Evolutionary conservation across 2,797 vertebrate genomes (phyloP), one percentile per base, ranked within the genome.

Genomic region (Tarsius wallacei): DNA sequence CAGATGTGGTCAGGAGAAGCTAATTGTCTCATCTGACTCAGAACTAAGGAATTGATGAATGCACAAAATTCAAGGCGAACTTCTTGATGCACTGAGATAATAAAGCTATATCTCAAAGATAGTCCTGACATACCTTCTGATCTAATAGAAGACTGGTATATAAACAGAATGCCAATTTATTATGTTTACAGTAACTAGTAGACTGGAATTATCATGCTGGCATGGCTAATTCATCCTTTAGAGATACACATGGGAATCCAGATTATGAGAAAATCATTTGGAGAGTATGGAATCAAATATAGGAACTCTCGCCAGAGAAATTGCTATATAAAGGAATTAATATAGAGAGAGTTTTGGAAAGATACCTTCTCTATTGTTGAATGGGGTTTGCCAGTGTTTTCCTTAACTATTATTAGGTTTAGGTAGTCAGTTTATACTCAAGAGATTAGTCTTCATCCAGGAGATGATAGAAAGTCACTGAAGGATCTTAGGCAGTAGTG

Each of bases 321-420:
- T 19, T 95, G 36, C 55, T 91, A 14, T 71, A n/a, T 90, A 78
- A 86, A 84, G 33, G 78, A 64, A 76, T 33, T 80, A 85, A 63
- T 88, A 74, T 5, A 31, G 26, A 70, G 42, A 82, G 33, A 61
- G 24, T 96, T 93, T 96, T 89, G 84, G 36, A 94, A 92, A 85
- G 36, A 91, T 57, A 87, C 7, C 5, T 53, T 97, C 36, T 97
- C 70, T 12, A 1, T 66, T 64, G 66, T 87, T 84, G 28, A 93
- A 59, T 74, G 24, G 31, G 10, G 84, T 89, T 70, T 77, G 71
- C 21, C 68, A 94, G 0, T 91, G 51, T 95, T 97, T 96, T 73
- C 61, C 42, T 53, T 93, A 90, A 59, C 91, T 92, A 88, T 96
- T 96, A 63, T 7, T 94, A 80, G 51, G n/a, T 87, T 97, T 97